A percentile compares a stretch with the other conserved stretches of the same genome.
Conservation (phyloP, 2,113 vertebrate species). For the Rissa tridactyla region DNA sequence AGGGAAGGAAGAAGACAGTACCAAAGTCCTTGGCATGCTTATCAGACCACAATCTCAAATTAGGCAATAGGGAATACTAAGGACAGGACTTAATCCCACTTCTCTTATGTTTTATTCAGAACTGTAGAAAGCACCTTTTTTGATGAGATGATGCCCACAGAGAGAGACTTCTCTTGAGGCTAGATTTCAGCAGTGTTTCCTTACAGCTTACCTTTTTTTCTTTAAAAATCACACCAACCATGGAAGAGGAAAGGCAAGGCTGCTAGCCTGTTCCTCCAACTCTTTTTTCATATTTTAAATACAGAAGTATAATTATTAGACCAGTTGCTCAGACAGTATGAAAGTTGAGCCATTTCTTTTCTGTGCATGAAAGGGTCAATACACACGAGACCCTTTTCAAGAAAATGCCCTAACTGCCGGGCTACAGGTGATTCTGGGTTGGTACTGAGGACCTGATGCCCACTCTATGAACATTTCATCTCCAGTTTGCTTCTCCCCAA, state of each 20-base stretch:
- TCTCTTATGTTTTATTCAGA: not conserved
- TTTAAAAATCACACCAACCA: not conserved
- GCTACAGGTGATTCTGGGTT: not conserved
- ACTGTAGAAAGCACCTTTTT: not conserved
- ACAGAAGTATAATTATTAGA: not conserved
- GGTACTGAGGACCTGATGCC: not conserved
- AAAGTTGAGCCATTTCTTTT: not conserved
- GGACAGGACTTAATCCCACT: not conserved
- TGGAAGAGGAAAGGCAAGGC: not conserved
- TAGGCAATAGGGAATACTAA: not conserved
- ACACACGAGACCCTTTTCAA: not conserved
- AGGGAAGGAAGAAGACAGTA: not conserved
- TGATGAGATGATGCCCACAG: not conserved
- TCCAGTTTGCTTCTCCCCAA: not conserved
- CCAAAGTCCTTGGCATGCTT: not conserved
- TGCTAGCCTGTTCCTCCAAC: not conserved
- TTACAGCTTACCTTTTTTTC: not conserved
- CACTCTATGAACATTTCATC: not conserved
- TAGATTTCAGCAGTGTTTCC: not conserved
- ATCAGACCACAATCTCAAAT: not conserved
- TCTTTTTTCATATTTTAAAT: not conserved
- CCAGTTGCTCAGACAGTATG: not conserved
- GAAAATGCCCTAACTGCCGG: not conserved
- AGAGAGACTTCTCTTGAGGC: not conserved
- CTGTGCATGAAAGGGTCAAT: not conserved